phyloP scores from a whole-genome alignment of 2,113 vertebrate species.

The Lepisosteus oculatus region DNA sequence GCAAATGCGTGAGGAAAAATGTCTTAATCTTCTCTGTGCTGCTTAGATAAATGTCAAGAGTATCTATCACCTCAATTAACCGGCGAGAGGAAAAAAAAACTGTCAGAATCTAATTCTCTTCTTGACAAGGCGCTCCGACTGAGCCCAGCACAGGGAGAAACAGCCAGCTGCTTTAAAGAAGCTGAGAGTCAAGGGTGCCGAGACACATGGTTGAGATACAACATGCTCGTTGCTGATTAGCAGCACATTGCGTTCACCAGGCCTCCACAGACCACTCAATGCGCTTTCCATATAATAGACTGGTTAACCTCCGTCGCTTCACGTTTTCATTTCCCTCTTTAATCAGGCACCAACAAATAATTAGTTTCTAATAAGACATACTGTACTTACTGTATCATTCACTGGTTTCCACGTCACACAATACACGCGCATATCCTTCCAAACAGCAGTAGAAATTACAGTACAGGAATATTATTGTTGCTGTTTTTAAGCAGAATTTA shows the following conservation, averaged over 20 bases:
- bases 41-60: constrained; percentile 78
- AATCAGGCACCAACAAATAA: no score
- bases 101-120: constrained; percentile 75
- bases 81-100: constrained; percentile 57
- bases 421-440: no score
- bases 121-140: constrained; percentile 66
- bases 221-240: constrained; percentile 65
- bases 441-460: no score
- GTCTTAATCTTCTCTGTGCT: constrained; percentile 73
- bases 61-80: constrained; percentile 86
- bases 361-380: no score
- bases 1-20: constrained; percentile 62
- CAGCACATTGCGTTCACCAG: constrained; percentile 10
- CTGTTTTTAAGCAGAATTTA: no score
- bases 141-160: constrained; percentile 45
- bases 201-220: constrained; percentile 56
- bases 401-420: no score
- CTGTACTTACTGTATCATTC: no score
- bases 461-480: no score
- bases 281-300: constrained; percentile 41
- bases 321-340: no score
- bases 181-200: constrained; percentile 54
- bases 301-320: no score
- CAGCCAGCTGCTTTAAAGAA: no score
- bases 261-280: no score